These are phyloP conservation scores for Drosophila prostipennis DNA, from an alignment of 2,888 invertebrate genomes.

Conservation along the genomic window DNA sequence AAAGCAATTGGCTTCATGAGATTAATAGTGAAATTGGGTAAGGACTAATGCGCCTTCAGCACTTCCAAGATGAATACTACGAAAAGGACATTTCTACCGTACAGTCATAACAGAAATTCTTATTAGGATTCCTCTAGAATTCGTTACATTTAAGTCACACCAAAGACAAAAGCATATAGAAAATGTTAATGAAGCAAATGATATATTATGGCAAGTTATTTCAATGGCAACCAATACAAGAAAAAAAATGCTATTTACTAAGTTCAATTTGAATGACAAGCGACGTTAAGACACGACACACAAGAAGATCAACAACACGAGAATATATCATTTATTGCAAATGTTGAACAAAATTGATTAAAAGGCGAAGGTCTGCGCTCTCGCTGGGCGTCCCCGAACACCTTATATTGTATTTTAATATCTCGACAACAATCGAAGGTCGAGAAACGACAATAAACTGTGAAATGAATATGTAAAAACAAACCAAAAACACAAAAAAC, in stretches of 20 bases:
- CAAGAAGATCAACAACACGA: constrained; percentile 48
- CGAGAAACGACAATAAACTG: constrained; percentile 85
- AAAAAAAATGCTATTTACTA: constrained; percentile 58
- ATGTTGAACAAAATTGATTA: constrained; percentile 59
- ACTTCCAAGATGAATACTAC: neutral
- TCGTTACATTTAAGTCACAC: constrained; percentile 45
- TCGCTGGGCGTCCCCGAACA: constrained; percentile 61
- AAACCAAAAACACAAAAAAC: constrained; percentile 45
- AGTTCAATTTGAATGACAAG: constrained; percentile 67
- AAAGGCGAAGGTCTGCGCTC: constrained; percentile 51
- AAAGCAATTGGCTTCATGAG: constrained; percentile 4
- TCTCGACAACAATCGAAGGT: constrained; percentile 84
- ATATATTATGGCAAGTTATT: constrained; percentile 73
- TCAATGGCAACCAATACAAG: constrained; percentile 47
- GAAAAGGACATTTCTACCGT: constrained; percentile 37
- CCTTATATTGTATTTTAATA: constrained; percentile 82
- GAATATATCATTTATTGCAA: constrained; percentile 72
- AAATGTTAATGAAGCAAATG: constrained; percentile 61
- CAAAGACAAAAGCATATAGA: constrained; percentile 47
- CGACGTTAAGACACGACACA: constrained; percentile 54
- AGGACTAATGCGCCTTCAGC: neutral
- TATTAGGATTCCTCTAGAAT: constrained; percentile 53
- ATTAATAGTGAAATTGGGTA: neutral
- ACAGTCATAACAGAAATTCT: constrained; percentile 45
- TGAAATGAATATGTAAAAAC: constrained; percentile 81